Conservation (phyloP, 2,113 vertebrate genomes). For the Megaceryle torquata region DNA sequence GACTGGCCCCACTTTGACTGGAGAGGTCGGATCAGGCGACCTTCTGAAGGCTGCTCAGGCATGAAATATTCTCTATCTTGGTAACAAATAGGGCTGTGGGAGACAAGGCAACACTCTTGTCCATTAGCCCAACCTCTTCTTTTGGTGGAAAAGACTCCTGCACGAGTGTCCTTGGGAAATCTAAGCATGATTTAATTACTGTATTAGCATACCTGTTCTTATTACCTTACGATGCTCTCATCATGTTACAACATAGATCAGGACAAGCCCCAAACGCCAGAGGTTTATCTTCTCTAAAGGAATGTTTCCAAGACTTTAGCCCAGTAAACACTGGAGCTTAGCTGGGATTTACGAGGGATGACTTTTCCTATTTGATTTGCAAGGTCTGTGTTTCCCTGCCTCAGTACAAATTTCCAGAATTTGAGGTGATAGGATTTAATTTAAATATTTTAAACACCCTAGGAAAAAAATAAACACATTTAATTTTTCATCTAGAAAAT, state of each 20-base stretch:
- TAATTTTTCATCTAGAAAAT: slow-evolving; percentile 10
- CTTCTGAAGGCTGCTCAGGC: background rate
- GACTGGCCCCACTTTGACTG: background rate
- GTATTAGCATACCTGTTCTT: background rate
- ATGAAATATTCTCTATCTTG: background rate
- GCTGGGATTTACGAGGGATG: slow-evolving; percentile 26
- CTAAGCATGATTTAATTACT: background rate
- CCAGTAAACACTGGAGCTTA: slow-evolving; percentile 23
- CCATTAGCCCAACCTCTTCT: background rate
- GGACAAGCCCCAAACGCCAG: background rate
- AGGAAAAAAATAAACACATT: background rate
- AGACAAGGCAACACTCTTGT: background rate
- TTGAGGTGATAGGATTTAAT: background rate
- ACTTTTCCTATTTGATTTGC: slow-evolving; percentile 32
- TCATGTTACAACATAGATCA: background rate
- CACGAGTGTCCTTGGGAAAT: background rate
- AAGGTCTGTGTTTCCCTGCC: background rate
- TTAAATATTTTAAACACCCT: background rate
- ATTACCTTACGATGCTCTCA: background rate
- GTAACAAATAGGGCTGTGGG: background rate
- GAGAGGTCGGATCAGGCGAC: fast-evolving
- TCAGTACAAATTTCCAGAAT: background rate
- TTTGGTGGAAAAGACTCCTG: background rate
- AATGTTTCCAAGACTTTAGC: slow-evolving; percentile 23
- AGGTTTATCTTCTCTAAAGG: slow-evolving; percentile 5